Conservation (phyloP, 2,113 vertebrate species). For the Brienomyrus longianalis region DNA sequence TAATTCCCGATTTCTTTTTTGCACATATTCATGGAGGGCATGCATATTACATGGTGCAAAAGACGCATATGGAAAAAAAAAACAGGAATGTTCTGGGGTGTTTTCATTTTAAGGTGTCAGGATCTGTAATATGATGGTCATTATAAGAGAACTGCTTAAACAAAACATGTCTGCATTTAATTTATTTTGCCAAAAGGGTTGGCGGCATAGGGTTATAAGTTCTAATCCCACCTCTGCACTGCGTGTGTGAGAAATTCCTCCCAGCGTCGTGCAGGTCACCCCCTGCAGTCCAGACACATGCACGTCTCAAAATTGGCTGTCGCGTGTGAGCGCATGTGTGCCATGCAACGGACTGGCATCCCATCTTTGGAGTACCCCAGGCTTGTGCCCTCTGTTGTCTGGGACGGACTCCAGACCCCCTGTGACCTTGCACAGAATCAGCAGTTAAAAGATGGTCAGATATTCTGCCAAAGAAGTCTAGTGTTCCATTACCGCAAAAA, state of each 20-base stretch:
- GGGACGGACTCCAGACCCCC: not conserved
- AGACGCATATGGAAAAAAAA: not conserved
- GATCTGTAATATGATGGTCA: not conserved
- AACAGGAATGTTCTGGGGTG: not conserved
- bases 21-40: not conserved
- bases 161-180: not conserved
- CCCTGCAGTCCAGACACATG: not conserved
- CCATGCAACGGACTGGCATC: not conserved
- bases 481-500: not conserved
- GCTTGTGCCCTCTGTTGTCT: not conserved
- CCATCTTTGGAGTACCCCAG: not conserved
- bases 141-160: not conserved
- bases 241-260: not conserved
- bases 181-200: not conserved
- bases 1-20: not conserved
- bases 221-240: not conserved
- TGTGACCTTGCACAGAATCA: not conserved
- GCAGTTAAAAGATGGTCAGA: not conserved
- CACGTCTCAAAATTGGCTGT: not conserved
- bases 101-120: not conserved
- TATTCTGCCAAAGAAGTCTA: not conserved
- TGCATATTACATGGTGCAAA: not conserved
- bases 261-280: not conserved
- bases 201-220: not conserved
- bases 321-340: not conserved